Base-by-base conservation (phyloP, 2,797 vertebrate species). In the Chrysocyon brachyurus region DNA sequence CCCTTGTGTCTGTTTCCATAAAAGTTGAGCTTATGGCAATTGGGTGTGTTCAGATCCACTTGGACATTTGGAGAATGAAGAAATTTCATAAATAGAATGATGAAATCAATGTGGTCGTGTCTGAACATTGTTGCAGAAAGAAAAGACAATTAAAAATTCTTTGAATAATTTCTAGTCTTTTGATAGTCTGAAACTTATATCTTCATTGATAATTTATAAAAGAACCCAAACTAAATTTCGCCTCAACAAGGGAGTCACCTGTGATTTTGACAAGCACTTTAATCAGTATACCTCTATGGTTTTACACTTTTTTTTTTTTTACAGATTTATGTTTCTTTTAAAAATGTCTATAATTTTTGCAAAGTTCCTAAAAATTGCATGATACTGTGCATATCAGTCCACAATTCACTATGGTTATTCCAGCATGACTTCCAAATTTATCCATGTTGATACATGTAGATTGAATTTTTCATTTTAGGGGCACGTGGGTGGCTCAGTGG, bases 81-180 rank as follows among this genome's bases (percentile, higher is more conserved):
- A 77, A 56, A 79, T 52, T 79, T 86, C 26, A 2, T 81, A 92
- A 95, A 49, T 52, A 57, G 49, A 73, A 26, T 73, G 22, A 81
- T 68, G 28, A 59, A 90, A 92, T 28, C 59, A 86, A 31, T 59
- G 57, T 75, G 52, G 22, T 61, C 54, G 19, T 63, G 46, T 61
- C 28, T 93, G 87, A 91, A 93, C 46, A 87, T 17, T 83, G 82
- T 91, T 83, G 54, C 64, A 87, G 73, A 93, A 87, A 77, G 59
- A 87, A 92, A 85, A 90, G 31, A 63, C 2, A 56, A 7, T 78
- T 61, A 36, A 82, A 63, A 83, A 63, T 68, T 49, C 49, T 77
- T 81, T 90, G 46, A 90, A 56, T 78, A 28, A 73, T 33, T 46
- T 52, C 17, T 70, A 83, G n/a, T 57, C 26, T 79, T 87, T 89